These are phyloP conservation scores for Florisuga fusca DNA, from an alignment of 2,797 vertebrate genomes.

Conservation along the genomic window DNA sequence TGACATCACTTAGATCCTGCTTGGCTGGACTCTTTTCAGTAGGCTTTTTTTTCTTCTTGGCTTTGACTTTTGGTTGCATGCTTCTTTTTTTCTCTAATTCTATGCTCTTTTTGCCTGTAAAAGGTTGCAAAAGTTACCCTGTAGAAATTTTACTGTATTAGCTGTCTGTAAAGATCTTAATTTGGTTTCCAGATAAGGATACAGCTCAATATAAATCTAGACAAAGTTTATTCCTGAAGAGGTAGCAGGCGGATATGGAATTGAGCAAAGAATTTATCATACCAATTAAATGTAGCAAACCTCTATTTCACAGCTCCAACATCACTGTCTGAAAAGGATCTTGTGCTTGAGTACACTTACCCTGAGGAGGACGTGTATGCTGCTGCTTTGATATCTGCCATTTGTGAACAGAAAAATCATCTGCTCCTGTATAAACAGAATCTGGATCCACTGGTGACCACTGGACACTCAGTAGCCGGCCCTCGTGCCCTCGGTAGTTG, in stretches of 20 bases:
- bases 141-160: background rate
- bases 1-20: constrained; percentile 54
- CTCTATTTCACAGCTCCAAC: background rate
- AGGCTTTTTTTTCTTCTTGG: constrained; percentile 89
- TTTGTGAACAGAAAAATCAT: constrained; percentile 94
- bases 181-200: background rate
- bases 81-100: constrained; percentile 89
- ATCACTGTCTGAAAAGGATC: background rate
- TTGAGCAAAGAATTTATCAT: background rate
- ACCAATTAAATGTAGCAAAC: background rate
- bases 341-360: constrained; percentile 71
- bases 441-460: constrained; percentile 94
- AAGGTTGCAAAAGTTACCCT: background rate
- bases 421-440: constrained; percentile 91
- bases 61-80: constrained; percentile 82
- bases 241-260: background rate
- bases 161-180: background rate
- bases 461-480: constrained; percentile 89
- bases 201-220: background rate
- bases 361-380: constrained; percentile 89
- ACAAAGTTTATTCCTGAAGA: background rate
- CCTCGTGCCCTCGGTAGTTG: constrained; percentile 93
- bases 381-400: constrained; percentile 91
- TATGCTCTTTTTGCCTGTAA: constrained; percentile 88
- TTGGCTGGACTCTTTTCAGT: constrained; percentile 15